Base-by-base conservation (phyloP, 2,113 vertebrate species). In the Sialia sialis region DNA sequence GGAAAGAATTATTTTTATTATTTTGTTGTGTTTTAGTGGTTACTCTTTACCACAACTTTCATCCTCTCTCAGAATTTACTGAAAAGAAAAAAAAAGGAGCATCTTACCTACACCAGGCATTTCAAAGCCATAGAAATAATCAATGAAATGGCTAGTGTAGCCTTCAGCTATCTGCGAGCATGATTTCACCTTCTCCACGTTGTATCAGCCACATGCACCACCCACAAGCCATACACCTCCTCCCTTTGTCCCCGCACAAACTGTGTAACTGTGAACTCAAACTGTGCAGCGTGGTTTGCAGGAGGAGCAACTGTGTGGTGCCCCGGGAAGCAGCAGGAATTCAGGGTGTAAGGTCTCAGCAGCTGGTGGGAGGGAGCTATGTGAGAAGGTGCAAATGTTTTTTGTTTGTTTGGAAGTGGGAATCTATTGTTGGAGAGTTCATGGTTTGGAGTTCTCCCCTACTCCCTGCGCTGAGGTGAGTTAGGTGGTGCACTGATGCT, bases 151-250 rank as follows among this genome's bases (percentile, higher is more conserved):
- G 46, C 18, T 55, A 18, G 49, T 5, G 59, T 38, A 74, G 75
- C 49, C 34, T 46, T 70, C 34, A 49, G 41, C 59, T 51, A 20
- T 63, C 32, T 80, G 38, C 0, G 2, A 88, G 75, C 18, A 20
- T 62, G 79, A 80, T 88, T 93, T 92, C 92, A 88, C 85, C 90
- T 93, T 90, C 90, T 80, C 75, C 72, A 14, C 7, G 5, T 63
- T 80, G 88, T 23, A 1, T 92, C 94, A 95, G 83, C 91, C 76
- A 27, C 90, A 93, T 89, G 62, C 81, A 91, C 70, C 76, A 89
- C 77, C 85, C 92, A 75, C 88, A 94, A 32, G 83, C 85, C 92
- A 76, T 90, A 89, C 22, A 6, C 55, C 87, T 86, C 68, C 52
- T 80, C 82, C 64, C 69, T 79, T 68, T 0, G 0, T 72, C 54